A percentile compares a stretch with the other conserved stretches of the same genome.
Conservation (phyloP, 1,140 invertebrate genomes). For the Doryteuthis pealeii region DNA sequence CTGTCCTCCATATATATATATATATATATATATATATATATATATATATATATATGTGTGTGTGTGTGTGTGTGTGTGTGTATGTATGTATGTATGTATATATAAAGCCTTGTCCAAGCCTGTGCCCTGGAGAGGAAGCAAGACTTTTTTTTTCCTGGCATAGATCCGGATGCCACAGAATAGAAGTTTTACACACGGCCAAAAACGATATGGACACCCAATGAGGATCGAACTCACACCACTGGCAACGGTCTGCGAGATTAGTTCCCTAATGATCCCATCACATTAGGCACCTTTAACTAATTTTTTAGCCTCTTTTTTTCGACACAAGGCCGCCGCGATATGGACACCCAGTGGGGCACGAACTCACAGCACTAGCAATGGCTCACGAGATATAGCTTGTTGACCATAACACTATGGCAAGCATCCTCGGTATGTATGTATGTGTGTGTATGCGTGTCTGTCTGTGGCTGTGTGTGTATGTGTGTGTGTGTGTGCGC, state of each 20-base stretch:
- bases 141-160: background rate
- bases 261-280: background rate
- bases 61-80: background rate
- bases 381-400: too few species aligned
- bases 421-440: too few species aligned
- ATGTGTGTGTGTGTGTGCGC: too few species aligned
- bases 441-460: too few species aligned
- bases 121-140: background rate
- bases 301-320: too few species aligned
- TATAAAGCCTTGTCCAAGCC: background rate
- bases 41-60: background rate
- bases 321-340: too few species aligned
- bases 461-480: too few species aligned
- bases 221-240: background rate
- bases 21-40: constrained; percentile 4
- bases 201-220: background rate
- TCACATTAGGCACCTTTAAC: too few species aligned
- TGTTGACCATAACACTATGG: too few species aligned
- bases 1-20: too few species aligned
- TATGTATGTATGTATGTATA: background rate
- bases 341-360: too few species aligned
- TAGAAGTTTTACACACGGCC: background rate
- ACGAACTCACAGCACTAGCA: too few species aligned
- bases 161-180: background rate
- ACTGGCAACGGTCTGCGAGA: background rate